phyloP scores from a whole-genome alignment of 2,888 invertebrate species.

The Acanthosepion lycidas region DNA sequence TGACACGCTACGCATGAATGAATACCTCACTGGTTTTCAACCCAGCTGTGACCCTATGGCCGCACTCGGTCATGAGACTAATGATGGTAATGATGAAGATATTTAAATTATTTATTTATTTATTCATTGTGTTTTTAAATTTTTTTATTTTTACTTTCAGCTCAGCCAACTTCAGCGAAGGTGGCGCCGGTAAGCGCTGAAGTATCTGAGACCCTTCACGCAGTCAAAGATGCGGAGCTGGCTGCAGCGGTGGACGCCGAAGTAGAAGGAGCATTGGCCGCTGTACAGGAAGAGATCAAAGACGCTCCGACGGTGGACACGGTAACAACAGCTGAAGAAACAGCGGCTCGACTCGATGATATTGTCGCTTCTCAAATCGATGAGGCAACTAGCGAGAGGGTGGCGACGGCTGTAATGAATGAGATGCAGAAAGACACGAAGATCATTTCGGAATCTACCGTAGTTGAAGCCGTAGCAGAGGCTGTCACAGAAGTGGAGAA shows the following conservation, averaged over 20 bases:
- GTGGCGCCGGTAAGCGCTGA: background rate
- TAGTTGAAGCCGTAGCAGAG: background rate
- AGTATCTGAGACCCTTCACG: background rate
- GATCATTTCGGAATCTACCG: background rate
- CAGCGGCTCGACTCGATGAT: background rate
- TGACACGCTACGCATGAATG: too few relatives aligned
- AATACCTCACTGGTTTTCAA: too few relatives aligned
- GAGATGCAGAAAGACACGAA: background rate
- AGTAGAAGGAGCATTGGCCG: background rate
- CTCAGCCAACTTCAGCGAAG: background rate
- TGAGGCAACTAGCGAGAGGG: background rate
- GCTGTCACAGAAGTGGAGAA: background rate
- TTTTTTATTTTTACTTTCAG: background rate
- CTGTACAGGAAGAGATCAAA: background rate
- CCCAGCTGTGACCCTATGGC: too few relatives aligned
- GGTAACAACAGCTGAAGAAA: background rate
- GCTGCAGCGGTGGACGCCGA: background rate
- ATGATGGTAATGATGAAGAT: too few relatives aligned
- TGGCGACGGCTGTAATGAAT: background rate
- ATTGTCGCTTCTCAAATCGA: background rate
- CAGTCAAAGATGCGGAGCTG: background rate
- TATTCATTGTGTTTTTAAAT: too few relatives aligned
- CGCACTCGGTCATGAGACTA: too few relatives aligned
- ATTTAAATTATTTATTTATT: too few relatives aligned
- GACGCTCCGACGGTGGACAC: background rate